phyloP scores from a whole-genome alignment of 2,888 invertebrate species.

The Mimumesa dahlbomi region DNA sequence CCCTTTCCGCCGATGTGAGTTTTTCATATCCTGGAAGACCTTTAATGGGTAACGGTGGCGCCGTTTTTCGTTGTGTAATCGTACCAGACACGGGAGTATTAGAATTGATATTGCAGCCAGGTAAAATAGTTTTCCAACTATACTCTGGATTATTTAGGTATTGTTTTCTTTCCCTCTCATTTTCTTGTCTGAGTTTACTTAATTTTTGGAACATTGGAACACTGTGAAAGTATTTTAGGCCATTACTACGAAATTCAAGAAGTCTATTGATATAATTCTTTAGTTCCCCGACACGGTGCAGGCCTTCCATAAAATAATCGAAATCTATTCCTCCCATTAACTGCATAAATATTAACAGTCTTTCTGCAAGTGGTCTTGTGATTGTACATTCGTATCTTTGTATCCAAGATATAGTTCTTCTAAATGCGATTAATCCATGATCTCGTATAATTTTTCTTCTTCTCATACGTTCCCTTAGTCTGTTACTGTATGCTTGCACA shows the following conservation, averaged over 20 bases:
- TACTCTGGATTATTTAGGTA: constrained; percentile 75
- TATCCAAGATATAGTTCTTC: constrained; percentile 86
- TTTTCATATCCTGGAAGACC: constrained; percentile 90
- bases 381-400: constrained; percentile 87
- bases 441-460: constrained; percentile 87
- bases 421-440: constrained; percentile 90
- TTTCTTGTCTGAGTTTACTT: constrained; percentile 83
- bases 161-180: constrained; percentile 81
- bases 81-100: constrained; percentile 56
- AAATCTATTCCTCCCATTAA: constrained; percentile 87
- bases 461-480: constrained; percentile 87
- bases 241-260: constrained; percentile 86
- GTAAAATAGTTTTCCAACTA: constrained; percentile 70
- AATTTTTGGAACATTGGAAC: constrained; percentile 86
- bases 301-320: constrained; percentile 89
- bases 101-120: constrained; percentile 48
- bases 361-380: constrained; percentile 82
- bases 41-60: constrained; percentile 84
- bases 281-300: constrained; percentile 87
- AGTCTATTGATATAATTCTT: constrained; percentile 84
- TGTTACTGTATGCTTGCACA: constrained; percentile 88
- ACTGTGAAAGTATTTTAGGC: constrained; percentile 85
- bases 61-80: constrained; percentile 68
- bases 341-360: constrained; percentile 88
- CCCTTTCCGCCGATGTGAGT: constrained; percentile 86